Base-by-base conservation (phyloP, 1,140 invertebrate species). In the Ostrea denselamellosa region DNA sequence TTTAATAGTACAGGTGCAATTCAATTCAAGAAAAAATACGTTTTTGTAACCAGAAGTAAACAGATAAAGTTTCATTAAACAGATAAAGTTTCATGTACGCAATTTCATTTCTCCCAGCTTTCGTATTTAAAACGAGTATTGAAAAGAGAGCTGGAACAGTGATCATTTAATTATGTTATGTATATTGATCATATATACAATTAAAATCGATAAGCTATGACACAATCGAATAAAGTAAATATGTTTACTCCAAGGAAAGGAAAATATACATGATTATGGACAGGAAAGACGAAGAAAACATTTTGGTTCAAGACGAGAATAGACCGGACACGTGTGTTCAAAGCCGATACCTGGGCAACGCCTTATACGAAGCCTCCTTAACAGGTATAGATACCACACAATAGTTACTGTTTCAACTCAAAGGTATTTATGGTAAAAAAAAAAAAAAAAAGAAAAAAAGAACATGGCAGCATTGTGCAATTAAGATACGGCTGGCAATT, bases 251-350 rank as follows among this genome's bases (percentile, higher is more conserved):
- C 8, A 25, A 77, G 68, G 68, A 77, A 22, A 77, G 68, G 9
- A 77, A 77, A 14, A 10, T 77, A 34, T 77, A 77, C 25, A 8
- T 77, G 9, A 22, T 77, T 77, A 77, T 77, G 68, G 28, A 25
- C 14, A 25, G 28, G 12, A 77, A 77, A 28, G 68, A 77, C 25
- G 68, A 77, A 25, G 68, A 77, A 77, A 77, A 77, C 28, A 77
- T 77, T 14, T 14, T 77, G 3, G 25, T 77, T 28, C 68, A 77
- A 28, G 68, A 77, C 68, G 68, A 77, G 28, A 77, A 77, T 77
- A 77, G 68, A 34, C 68, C 68, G 12, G 68, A 77, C 5, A 77
- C 28, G 9, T 77, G 68, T 28, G 68, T 77, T 34, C 68, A 77
- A 34, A 14, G 68, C 68, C 25, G 28, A 34, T 77, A 34, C 68